These are phyloP conservation scores for Cephus pygmeus DNA, from an alignment of 2,888 invertebrate genomes.

Conservation along the genomic window DNA sequence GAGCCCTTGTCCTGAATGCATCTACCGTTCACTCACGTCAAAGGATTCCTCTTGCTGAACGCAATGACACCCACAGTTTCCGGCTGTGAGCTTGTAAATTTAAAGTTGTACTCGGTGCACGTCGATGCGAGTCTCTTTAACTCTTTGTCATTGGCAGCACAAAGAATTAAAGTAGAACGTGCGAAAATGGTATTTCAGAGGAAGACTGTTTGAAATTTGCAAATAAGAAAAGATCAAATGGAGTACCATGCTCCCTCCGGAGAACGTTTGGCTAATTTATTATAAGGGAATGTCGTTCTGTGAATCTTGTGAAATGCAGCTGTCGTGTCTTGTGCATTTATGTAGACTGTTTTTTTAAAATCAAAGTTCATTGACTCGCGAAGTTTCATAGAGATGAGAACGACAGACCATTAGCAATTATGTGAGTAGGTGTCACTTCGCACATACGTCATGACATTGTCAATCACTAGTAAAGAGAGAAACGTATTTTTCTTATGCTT, in stretches of 20 bases:
- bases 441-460: slow-evolving; percentile 39
- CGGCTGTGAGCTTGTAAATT: background rate
- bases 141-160: background rate
- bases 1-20: background rate
- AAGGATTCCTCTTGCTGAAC: background rate
- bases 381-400: background rate
- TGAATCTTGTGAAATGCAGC: background rate
- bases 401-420: background rate
- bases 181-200: too few species aligned
- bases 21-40: background rate
- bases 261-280: background rate
- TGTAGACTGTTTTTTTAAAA: background rate
- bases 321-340: background rate
- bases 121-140: background rate
- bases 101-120: background rate
- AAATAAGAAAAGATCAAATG: background rate
- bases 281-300: background rate
- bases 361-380: background rate
- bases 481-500: slow-evolving; percentile 69
- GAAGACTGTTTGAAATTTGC: background rate
- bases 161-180: background rate
- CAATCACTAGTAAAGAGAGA: slow-evolving; percentile 58
- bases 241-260: background rate
- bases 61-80: background rate
- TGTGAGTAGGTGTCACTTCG: slow-evolving; percentile 11